Percentiles rank a stretch among this genome's conserved stretches.
Evolutionary conservation across 2,888 invertebrate species (phyloP).

Genomic region (Aromia moschata): DNA sequence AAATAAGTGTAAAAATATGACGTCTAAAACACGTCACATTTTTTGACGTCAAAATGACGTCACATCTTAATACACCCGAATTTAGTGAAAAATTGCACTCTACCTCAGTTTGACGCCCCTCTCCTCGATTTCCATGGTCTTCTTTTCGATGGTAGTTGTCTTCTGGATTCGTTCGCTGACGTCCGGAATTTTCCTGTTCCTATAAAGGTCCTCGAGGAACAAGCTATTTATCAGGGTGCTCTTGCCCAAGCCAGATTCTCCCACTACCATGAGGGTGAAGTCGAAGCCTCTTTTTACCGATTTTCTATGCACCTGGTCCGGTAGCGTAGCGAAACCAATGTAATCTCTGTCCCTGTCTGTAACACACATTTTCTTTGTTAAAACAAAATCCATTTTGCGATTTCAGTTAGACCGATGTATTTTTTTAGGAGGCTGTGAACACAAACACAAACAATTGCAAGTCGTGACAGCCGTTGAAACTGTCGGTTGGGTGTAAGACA

Average conservation of each 20-base stretch:
- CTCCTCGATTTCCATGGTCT: slow-evolving; percentile 95
- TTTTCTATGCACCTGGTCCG: slow-evolving; percentile 95
- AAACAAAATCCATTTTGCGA: too few relatives aligned
- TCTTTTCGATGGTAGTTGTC: slow-evolving; percentile 77
- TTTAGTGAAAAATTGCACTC: too few relatives aligned
- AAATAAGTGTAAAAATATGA: too few relatives aligned
- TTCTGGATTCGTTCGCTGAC: slow-evolving; percentile 72
- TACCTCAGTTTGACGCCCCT: slow-evolving; percentile 85
- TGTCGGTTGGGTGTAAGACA: too few relatives aligned
- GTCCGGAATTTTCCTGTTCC: slow-evolving; percentile 79
- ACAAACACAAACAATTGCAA: too few relatives aligned
- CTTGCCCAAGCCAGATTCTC: slow-evolving; percentile 93
- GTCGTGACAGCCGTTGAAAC: too few relatives aligned
- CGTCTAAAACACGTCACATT: too few relatives aligned
- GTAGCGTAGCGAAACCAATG: slow-evolving; percentile 94
- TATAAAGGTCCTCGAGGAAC: slow-evolving; percentile 92
- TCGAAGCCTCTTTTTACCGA: slow-evolving; percentile 96
- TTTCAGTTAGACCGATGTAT: too few relatives aligned
- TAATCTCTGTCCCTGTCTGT: slow-evolving; percentile 73
- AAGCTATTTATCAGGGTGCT: slow-evolving; percentile 94
- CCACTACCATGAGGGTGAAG: slow-evolving; percentile 96
- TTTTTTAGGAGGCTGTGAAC: too few relatives aligned
- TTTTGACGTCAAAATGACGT: too few relatives aligned
- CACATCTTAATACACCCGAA: too few relatives aligned
- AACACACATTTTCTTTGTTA: too few relatives aligned